Conservation (phyloP, 2,113 vertebrate species). For the Acanthisitta chloris region DNA sequence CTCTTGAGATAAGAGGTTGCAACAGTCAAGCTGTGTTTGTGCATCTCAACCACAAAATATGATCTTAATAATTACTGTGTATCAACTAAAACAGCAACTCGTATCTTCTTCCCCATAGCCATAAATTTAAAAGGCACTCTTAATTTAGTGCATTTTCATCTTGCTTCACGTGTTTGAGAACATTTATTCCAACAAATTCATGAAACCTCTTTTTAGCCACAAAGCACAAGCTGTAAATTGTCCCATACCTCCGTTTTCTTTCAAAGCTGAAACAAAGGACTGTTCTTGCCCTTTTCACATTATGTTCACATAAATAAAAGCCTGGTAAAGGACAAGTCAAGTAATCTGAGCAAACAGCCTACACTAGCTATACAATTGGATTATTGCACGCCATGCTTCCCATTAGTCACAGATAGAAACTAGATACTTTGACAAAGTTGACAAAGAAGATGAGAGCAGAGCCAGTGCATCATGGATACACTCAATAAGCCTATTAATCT, state of each 20-base stretch:
- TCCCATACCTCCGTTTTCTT: conserved; percentile 36
- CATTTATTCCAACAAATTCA: conserved; percentile 45
- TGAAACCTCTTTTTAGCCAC: conserved; percentile 31
- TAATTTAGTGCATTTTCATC: conserved; percentile 17
- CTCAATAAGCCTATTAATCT: neutral
- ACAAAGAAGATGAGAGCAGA: conserved; percentile 27
- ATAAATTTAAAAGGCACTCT: conserved; percentile 1
- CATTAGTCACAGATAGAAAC: conserved; percentile 56
- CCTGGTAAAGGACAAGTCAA: conserved; percentile 63
- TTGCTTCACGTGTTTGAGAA: conserved; percentile 22
- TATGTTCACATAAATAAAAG: conserved; percentile 69
- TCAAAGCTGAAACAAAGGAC: conserved; percentile 52
- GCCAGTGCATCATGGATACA: neutral
- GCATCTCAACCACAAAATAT: conserved; percentile 31
- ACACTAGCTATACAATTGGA: conserved; percentile 28
- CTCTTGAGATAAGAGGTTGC: conserved; percentile 41
- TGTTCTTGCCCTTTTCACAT: conserved; percentile 33
- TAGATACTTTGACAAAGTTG: conserved; percentile 45
- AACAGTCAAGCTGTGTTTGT: neutral
- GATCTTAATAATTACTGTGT: conserved; percentile 52
- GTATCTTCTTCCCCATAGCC: neutral
- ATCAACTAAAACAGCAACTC: conserved; percentile 25
- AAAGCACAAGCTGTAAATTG: conserved; percentile 70
- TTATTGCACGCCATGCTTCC: conserved; percentile 15
- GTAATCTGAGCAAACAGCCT: conserved; percentile 68